phyloP scores from a whole-genome alignment of 2,888 invertebrate genomes.

The Drosophila tripunctata region DNA sequence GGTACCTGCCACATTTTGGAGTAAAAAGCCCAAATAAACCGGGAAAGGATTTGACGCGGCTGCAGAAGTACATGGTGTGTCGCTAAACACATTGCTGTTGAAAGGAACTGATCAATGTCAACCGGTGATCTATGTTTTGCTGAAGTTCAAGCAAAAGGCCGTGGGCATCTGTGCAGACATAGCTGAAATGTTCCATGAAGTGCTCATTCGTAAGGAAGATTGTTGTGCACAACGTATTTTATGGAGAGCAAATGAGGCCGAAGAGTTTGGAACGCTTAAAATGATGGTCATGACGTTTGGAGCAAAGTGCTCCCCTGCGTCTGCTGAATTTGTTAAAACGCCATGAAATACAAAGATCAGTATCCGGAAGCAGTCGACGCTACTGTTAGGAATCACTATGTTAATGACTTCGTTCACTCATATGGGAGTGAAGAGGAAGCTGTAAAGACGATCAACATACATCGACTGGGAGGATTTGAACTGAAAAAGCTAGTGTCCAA shows the following conservation, averaged over 20 bases:
- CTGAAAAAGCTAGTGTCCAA: too few relatives aligned
- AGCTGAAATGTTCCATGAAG: conserved; percentile 66
- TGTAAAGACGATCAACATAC: too few relatives aligned
- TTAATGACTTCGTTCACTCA: neutral
- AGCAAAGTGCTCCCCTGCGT: neutral
- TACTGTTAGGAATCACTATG: neutral
- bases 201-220: conserved; percentile 58
- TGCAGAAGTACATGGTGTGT: neutral
- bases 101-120: conserved; percentile 74
- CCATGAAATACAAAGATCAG: neutral
- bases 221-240: too few relatives aligned
- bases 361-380: neutral
- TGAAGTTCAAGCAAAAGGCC: conserved; percentile 40
- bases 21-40: neutral
- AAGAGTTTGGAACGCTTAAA: too few relatives aligned
- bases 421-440: neutral
- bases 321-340: neutral
- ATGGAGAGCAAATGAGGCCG: too few relatives aligned
- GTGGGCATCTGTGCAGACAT: conserved; percentile 74
- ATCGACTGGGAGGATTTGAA: too few relatives aligned
- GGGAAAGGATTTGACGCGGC: neutral
- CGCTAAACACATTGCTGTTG: conserved; percentile 45
- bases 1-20: neutral
- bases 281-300: neutral
- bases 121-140: conserved; percentile 66